A percentile compares a stretch with the other conserved stretches of the same genome.
phyloP scores from a whole-genome alignment of 2,797 vertebrate genomes.

The Sparidentex hasta region DNA sequence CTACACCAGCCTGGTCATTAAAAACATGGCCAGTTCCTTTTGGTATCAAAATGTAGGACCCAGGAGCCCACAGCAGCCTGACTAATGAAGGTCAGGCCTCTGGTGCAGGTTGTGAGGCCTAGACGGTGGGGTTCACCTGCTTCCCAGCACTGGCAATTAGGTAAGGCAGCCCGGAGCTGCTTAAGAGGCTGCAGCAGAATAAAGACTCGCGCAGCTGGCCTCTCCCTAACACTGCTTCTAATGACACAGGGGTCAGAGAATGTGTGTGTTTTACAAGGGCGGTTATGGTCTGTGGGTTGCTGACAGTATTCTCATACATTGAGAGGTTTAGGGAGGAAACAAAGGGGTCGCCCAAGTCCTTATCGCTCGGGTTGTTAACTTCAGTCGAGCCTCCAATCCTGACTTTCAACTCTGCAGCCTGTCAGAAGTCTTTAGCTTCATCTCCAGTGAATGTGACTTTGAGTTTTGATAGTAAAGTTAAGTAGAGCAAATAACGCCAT shows the following conservation, averaged over 20 bases:
- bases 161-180: conserved; percentile 35
- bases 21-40: conserved; percentile 45
- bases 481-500: background rate
- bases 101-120: conserved; percentile 58
- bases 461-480: conserved; percentile 17
- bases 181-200: conserved; percentile 42
- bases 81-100: conserved; percentile 75
- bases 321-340: conserved; percentile 60
- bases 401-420: conserved; percentile 32
- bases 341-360: conserved; percentile 43
- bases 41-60: conserved; percentile 10
- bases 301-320: conserved; percentile 57
- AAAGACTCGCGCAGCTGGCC: conserved; percentile 43
- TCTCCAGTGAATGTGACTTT: conserved; percentile 28
- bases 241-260: conserved; percentile 61
- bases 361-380: conserved; percentile 41
- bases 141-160: conserved; percentile 64
- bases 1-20: conserved; percentile 63
- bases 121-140: conserved; percentile 61
- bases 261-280: conserved; percentile 60
- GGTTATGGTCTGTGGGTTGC: conserved; percentile 63
- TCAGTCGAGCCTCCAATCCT: conserved; percentile 24
- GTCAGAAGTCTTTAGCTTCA: conserved; percentile 48
- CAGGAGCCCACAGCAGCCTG: conserved; percentile 45
- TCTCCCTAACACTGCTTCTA: conserved; percentile 39